These are phyloP conservation scores for Poecile montanus DNA, from an alignment of 2,797 vertebrate species.

Conservation along the genomic window DNA sequence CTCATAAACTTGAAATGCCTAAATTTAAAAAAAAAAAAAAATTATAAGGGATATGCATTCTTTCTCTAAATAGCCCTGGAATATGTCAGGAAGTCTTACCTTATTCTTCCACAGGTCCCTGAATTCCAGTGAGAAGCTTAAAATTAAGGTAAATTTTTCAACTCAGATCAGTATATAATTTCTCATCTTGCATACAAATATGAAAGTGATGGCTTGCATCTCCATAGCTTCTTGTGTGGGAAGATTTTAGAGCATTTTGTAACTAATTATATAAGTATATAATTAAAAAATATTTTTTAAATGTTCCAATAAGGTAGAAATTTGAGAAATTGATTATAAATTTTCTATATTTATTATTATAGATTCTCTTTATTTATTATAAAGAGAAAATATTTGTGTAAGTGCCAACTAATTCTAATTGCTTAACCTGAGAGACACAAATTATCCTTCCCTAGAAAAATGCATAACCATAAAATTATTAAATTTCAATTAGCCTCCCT, in stretches of 20 bases:
- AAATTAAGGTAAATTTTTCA: conserved; percentile 17
- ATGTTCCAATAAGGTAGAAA: neutral
- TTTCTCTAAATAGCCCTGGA: neutral
- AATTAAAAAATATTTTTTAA: neutral
- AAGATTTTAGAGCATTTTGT: neutral
- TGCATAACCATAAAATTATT: neutral
- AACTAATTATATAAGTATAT: neutral
- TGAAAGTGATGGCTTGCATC: neutral
- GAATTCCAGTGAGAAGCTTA: conserved; percentile 19
- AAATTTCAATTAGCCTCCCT: neutral
- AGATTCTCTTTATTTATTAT: too few species aligned
- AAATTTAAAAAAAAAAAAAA: neutral
- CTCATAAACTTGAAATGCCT: neutral
- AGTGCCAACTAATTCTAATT: neutral
- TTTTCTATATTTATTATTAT: too few species aligned
- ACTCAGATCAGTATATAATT: neutral
- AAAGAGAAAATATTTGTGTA: neutral
- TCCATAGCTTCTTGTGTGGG: neutral
- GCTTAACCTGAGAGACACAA: neutral
- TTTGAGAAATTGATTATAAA: neutral
- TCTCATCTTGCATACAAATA: neutral
- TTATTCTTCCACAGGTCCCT: neutral
- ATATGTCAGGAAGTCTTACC: neutral
- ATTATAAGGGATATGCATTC: neutral
- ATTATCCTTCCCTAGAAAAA: neutral